Percentiles rank a stretch among this genome's conserved stretches.
Evolutionary conservation across 2,797 vertebrate genomes (phyloP).

Genomic region (Artibeus jamaicensis): DNA sequence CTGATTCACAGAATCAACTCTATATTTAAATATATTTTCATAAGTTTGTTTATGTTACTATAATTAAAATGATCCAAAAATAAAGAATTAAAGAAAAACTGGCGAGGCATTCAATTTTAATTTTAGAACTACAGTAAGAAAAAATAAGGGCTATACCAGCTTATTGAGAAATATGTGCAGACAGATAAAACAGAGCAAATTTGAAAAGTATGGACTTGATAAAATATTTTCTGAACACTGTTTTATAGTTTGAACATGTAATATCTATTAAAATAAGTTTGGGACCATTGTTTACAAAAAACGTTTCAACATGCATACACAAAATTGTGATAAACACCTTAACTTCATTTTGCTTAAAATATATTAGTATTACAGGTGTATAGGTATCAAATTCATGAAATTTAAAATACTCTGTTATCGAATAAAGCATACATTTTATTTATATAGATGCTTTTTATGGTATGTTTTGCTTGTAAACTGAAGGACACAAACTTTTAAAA

Average conservation of each 20-base stretch:
- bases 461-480: background rate
- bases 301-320: background rate
- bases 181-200: background rate
- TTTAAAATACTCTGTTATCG: background rate
- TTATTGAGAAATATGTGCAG: background rate
- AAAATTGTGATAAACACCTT: background rate
- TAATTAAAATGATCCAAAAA: background rate
- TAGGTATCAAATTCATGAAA: background rate
- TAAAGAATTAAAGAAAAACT: background rate
- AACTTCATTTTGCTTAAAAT: background rate
- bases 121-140: background rate
- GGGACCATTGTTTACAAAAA: background rate
- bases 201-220: background rate
- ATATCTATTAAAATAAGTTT: background rate
- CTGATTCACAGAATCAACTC: background rate
- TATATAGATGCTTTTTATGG: background rate
- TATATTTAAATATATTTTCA: background rate
- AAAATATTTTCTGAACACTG: background rate
- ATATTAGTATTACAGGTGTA: background rate
- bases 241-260: background rate
- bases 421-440: background rate
- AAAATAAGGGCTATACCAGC: background rate
- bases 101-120: background rate
- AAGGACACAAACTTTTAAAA: slow-evolving; percentile 1
- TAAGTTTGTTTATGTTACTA: background rate